These are phyloP conservation scores for Microcebus tavaratra DNA, from an alignment of 2,113 vertebrate species.

Conservation along the genomic window DNA sequence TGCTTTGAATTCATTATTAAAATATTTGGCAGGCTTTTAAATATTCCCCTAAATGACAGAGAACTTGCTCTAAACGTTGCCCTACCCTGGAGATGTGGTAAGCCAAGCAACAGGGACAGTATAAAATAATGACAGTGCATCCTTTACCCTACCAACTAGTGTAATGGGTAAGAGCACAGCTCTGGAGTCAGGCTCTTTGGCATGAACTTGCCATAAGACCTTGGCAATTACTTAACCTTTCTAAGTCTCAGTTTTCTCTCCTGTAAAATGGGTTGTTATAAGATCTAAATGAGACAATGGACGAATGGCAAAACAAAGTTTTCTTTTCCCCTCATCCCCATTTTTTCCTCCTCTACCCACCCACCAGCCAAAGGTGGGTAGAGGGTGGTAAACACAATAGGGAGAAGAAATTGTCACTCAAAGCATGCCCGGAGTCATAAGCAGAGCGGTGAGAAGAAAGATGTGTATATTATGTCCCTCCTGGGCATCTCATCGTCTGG, in stretches of 20 bases:
- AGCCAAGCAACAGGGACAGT: neutral
- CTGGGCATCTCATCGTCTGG: neutral
- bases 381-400: neutral
- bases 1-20: conserved; percentile 30
- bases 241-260: neutral
- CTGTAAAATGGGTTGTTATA: neutral
- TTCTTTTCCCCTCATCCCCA: neutral
- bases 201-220: neutral
- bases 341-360: neutral
- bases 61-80: neutral
- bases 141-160: neutral
- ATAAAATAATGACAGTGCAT: too few relatives aligned
- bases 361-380: fast-evolving
- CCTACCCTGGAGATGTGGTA: neutral
- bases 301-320: neutral
- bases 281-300: neutral
- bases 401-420: neutral
- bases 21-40: neutral
- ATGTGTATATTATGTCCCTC: neutral
- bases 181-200: neutral
- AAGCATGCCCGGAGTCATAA: neutral
- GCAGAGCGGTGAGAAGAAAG: neutral
- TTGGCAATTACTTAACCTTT: neutral
- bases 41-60: neutral
- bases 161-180: neutral